Base-by-base conservation (phyloP, 2,797 vertebrate species). In the Synanceia verrucosa region DNA sequence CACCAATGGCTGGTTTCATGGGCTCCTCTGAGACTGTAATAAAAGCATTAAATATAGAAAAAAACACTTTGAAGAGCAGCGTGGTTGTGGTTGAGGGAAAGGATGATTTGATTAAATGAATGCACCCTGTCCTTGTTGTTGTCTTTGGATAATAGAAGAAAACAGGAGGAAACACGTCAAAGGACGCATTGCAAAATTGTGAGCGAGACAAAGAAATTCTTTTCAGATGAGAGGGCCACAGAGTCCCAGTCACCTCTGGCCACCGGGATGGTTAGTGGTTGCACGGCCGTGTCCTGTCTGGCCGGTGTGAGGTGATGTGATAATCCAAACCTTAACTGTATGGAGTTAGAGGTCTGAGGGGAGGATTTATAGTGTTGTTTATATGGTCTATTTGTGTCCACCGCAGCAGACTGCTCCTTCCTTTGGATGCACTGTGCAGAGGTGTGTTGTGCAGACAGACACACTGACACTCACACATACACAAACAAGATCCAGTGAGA, bases 281-380 rank as follows among this genome's bases (percentile, higher is more conserved):
- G 55, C 62, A 26, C 9, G 44, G 44, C 52, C 18, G 13, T 65
- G 83, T 71, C 78, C 70, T 56, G 86, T 82, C 82, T 84, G 86
- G 86, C 82, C 85, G 73, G 81, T 5, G 55, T 58, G 80, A 83
- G 86, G 81, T 82, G 72, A 86, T 80, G 76, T 78, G 70, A 84
- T 78, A 71, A 84, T 88, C 82, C 73, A 74, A 80, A 74, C 77
- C 74, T 34, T 79, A 88, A 89, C 73, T 79, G 74, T 78, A 85
- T 85, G 76, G 70, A 86, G 73, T 89, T 82, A 83, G 84, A 85
- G 67, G 83, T 79, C 79, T 84, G 83, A 47, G 81, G 57, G 68
- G 36, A 86, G 83, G 83, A 94, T 92, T 94, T 94, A 94, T 88
- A 67, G 88, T 77, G 77, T 89, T 94, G 92, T 94, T 94, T 94